Evolutionary conservation across 2,113 vertebrate species (phyloP).

Genomic region (Embiotoca jacksoni): DNA sequence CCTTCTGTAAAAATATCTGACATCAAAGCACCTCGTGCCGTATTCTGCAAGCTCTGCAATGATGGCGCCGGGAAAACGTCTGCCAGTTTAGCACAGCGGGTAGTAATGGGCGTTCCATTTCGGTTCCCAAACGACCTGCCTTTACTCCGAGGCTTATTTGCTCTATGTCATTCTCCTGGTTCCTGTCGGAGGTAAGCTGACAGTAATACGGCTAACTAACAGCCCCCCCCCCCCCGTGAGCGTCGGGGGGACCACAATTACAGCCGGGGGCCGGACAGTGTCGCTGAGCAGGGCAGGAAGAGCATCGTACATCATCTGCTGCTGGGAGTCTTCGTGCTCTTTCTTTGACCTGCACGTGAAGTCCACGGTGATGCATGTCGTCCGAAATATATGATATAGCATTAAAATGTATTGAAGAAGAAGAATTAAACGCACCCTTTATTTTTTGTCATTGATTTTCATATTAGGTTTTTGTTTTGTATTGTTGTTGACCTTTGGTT

Average conservation of each 20-base stretch:
- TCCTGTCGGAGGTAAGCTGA: conserved; percentile 63
- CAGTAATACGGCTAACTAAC: conserved; percentile 65
- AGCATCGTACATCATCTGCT: background rate
- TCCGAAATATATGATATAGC: no score
- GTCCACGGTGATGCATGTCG: background rate
- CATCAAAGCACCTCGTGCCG: conserved; percentile 39
- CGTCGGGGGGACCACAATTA: conserved; percentile 24
- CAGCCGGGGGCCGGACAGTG: conserved; percentile 22
- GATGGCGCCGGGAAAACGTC: conserved; percentile 63
- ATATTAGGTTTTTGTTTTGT: no score
- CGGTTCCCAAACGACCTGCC: conserved; percentile 59
- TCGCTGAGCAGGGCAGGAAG: background rate
- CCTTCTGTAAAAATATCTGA: conserved; percentile 62
- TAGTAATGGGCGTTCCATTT: conserved; percentile 73
- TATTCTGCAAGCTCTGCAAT: conserved; percentile 61
- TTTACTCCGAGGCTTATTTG: conserved; percentile 54
- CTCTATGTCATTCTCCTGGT: conserved; percentile 49
- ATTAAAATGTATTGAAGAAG: no score
- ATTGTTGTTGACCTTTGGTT: no score
- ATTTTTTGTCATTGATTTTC: no score
- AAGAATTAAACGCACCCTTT: no score
- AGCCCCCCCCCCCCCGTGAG: conserved; percentile 26
- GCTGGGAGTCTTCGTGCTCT: background rate
- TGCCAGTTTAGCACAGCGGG: conserved; percentile 70
- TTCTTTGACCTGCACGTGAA: conserved; percentile 14